Percentiles rank a stretch among this genome's conserved stretches.
Conservation (phyloP, 2,113 vertebrate species). For the Microtus ochrogaster region DNA sequence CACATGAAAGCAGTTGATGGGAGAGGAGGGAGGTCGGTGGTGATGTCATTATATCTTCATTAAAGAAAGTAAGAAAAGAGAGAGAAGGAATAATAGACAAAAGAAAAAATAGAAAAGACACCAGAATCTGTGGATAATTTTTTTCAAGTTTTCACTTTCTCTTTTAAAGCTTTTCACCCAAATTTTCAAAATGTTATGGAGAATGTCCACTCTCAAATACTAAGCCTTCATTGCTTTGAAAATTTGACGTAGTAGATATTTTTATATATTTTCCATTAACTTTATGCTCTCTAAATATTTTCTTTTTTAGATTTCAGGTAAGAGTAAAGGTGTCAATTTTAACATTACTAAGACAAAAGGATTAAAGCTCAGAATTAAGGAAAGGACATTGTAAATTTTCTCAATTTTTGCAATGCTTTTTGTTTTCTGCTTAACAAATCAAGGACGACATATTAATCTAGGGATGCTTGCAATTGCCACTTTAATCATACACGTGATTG, state of each 20-base stretch:
- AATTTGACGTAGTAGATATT: constrained; percentile 75
- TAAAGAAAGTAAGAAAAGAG: not conserved
- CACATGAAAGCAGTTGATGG: not conserved
- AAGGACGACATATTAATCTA: constrained; percentile 83
- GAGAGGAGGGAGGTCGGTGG: not conserved
- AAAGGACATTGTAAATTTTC: constrained; percentile 75
- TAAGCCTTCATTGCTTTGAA: constrained; percentile 36
- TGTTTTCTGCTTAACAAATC: constrained; percentile 86
- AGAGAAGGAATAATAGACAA: not conserved
- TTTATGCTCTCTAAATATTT: constrained; percentile 78
- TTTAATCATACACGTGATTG: constrained; percentile 86
- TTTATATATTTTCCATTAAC: constrained; percentile 79
- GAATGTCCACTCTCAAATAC: constrained; percentile 60
- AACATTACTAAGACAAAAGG: constrained; percentile 46
- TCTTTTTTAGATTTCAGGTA: constrained; percentile 76
- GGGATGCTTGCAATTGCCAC: constrained; percentile 85
- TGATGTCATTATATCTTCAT: not conserved
- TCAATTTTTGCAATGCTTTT: constrained; percentile 82
- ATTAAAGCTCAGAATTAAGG: constrained; percentile 83
- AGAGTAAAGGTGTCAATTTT: constrained; percentile 75
- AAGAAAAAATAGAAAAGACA: constrained; percentile 21
- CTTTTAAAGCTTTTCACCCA: not conserved
- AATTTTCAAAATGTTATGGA: constrained; percentile 31
- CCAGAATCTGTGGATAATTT: not conserved
- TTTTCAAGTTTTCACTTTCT: constrained; percentile 54